Conservation (phyloP, 2,113 vertebrate species). For the Sylvia atricapilla region DNA sequence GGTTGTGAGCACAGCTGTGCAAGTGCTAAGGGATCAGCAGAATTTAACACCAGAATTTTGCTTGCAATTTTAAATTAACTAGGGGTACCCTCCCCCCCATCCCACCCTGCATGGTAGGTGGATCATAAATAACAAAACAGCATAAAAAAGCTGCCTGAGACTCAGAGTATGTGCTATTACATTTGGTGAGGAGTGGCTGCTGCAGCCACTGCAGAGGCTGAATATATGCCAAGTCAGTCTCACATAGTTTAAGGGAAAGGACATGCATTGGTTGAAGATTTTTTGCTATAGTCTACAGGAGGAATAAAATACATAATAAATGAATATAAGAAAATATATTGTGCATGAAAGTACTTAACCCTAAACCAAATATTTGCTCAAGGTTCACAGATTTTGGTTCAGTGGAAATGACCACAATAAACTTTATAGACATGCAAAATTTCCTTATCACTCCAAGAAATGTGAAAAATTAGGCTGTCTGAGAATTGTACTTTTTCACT, state of each 20-base stretch:
- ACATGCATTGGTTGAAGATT: background rate
- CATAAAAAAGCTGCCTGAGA: background rate
- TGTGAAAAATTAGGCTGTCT: background rate
- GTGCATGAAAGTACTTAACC: background rate
- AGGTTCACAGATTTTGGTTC: background rate
- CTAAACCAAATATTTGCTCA: background rate
- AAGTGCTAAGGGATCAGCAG: background rate
- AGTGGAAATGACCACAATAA: background rate
- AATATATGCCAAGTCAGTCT: background rate
- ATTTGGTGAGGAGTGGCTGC: background rate
- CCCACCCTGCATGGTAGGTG: background rate
- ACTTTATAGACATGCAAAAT: background rate
- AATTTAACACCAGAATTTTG: background rate
- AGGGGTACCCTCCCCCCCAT: fast-evolving
- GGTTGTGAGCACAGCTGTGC: background rate
- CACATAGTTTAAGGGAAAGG: background rate
- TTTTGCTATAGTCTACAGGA: background rate
- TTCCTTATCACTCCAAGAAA: background rate
- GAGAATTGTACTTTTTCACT: background rate
- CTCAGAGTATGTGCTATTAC: background rate
- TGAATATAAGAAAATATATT: background rate
- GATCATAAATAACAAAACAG: background rate
- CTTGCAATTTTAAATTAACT: background rate
- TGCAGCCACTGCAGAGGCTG: background rate
- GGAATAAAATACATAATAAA: background rate